phyloP scores from a whole-genome alignment of 2,113 vertebrate genomes.

The Spea multiplicata region DNA sequence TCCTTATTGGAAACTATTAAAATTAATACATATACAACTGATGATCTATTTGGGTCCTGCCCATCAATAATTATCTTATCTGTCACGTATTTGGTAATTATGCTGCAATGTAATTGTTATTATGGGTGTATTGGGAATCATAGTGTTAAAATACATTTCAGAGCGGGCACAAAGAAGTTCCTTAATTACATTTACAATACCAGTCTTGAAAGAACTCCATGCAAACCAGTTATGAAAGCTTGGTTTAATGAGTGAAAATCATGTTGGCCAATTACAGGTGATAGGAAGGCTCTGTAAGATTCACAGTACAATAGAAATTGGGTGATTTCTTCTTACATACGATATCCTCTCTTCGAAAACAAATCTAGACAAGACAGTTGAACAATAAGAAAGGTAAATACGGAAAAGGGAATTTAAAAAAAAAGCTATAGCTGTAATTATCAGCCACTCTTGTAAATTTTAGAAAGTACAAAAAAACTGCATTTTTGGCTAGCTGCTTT shows the following conservation, averaged over 20 bases:
- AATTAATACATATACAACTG: too few relatives aligned
- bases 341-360: not conserved
- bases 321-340: not conserved
- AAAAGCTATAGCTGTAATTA: conserved; percentile 24
- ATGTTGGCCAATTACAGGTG: conserved; percentile 13
- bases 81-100: too few relatives aligned
- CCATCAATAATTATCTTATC: too few relatives aligned
- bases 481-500: conserved; percentile 6
- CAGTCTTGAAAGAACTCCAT: not conserved
- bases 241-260: conserved; percentile 16
- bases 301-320: not conserved
- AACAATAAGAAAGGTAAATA: not conserved
- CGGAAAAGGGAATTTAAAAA: not conserved
- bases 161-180: not conserved
- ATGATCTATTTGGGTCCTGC: too few relatives aligned
- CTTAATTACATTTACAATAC: conserved; percentile 23
- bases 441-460: not conserved
- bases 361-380: not conserved
- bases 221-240: conserved; percentile 13
- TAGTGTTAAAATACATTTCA: not conserved
- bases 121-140: too few relatives aligned
- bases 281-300: conserved; percentile 8
- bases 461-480: not conserved
- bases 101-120: too few relatives aligned
- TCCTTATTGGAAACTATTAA: too few relatives aligned